phyloP scores from a whole-genome alignment of 53 echinoderm and acorn worm genomes.

The Stichopus horrens region DNA sequence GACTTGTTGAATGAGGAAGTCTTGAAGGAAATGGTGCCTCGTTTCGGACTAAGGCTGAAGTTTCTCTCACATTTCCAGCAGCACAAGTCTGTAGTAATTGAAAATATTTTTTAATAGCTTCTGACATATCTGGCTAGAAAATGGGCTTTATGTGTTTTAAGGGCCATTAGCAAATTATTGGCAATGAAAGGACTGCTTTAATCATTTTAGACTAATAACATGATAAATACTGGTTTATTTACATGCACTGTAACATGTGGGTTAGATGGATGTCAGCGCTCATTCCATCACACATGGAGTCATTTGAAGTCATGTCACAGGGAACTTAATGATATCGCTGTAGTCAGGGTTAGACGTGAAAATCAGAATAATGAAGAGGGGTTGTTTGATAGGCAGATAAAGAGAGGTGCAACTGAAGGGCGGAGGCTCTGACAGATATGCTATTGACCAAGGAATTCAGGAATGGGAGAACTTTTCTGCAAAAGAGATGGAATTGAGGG shows the following conservation, averaged over 20 bases:
- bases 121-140: neutral
- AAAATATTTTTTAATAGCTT: neutral
- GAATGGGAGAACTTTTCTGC: conserved; percentile 30
- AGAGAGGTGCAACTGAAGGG: no score
- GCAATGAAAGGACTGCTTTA: conserved; percentile 22
- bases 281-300: conserved; percentile 47
- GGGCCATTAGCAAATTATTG: conserved; percentile 7
- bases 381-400: no score
- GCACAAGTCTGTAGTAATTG: conserved; percentile 2
- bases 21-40: conserved; percentile 42
- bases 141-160: conserved; percentile 41
- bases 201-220: conserved; percentile 37
- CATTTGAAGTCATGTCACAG: conserved; percentile 12
- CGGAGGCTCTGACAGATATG: neutral
- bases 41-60: conserved; percentile 29
- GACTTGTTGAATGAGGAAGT: conserved; percentile 39
- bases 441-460: neutral
- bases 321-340: conserved; percentile 18
- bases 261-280: conserved; percentile 41
- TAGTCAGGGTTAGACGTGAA: no score
- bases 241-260: conserved; percentile 43
- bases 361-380: neutral
- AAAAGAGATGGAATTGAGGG: conserved; percentile 13
- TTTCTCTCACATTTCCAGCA: conserved; percentile 21
- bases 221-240: conserved; percentile 44